Evolutionary conservation across 1,140 invertebrate species (phyloP).

Genomic region (Drosophila auraria): DNA sequence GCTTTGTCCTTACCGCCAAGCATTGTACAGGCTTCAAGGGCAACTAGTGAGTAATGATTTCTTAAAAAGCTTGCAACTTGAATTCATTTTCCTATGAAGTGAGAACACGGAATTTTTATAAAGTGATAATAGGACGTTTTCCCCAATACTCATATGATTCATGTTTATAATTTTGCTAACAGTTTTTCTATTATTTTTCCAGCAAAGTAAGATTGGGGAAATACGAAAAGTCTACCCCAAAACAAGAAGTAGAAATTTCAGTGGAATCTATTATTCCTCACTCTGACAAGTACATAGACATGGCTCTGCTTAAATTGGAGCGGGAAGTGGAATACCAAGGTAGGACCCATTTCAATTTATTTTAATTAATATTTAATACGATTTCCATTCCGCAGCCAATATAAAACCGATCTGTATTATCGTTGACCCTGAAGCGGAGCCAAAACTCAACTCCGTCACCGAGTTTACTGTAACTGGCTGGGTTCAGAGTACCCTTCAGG

Average conservation of each 20-base stretch:
- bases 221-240: not conserved
- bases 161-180: no score
- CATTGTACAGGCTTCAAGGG: not conserved
- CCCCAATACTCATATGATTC: no score
- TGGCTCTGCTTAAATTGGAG: not conserved
- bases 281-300: not conserved
- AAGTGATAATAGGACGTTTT: no score
- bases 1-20: not conserved
- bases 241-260: not conserved
- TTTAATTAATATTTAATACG: not conserved
- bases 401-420: slow-evolving; percentile 8
- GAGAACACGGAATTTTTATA: no score
- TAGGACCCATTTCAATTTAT: not conserved
- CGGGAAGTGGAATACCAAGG: not conserved
- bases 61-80: no score
- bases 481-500: not conserved
- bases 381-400: not conserved
- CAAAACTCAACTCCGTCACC: not conserved
- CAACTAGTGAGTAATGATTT: not conserved
- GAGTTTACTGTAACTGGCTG: not conserved
- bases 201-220: not conserved
- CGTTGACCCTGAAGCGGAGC: not conserved
- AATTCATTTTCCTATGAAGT: not conserved
- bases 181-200: no score
- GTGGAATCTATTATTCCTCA: not conserved